Base-by-base conservation (phyloP, 2,888 invertebrate species). In the Orthonychiurus folsomi region DNA sequence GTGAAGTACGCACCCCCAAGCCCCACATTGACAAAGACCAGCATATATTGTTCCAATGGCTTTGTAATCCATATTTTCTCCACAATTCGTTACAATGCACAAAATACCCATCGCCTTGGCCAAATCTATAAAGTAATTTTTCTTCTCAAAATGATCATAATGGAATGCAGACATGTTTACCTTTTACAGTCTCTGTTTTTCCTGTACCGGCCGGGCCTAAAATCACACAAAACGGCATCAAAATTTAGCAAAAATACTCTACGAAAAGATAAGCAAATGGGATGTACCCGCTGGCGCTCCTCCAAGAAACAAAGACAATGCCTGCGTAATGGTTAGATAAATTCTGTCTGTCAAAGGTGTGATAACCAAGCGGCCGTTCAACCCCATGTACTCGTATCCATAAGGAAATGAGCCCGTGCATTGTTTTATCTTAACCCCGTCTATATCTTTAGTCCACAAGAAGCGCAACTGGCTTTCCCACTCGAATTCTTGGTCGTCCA, bases 391-490 rank as follows among this genome's bases (percentile, higher is more conserved):
- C 76, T 94, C 94, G 76, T 93, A 94, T 2, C 94, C 94, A 74
- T 93, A 94, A 66, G 91, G 88, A 75, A 94, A 94, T 24, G 83
- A 79, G 52, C 90, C 85, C 23, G 87, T 87, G 75, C 93, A 94
- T 75, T 94, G 94, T 25, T 85, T 81, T 23, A 93, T 85, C 78
- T 85, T 85, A 21, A 92, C 77, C 73, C 89, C 88, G 75, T 93
- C 92, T 52, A 85, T 80, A 63, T 83, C 82, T 74, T 86, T 88
- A 1, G 87, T 79, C 94, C 94, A 94, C 75, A 94, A 94, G 79
- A 93, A 93, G 62, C 93, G 80, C 64, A 94, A 79, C 77, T 94
- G 93, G 74, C 91, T 91, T 77, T 93, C 93, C 94, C 94, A 94
- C 74, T 90, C 88, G 74, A 94, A 94, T 78, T 93, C 93, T 65